A percentile compares a stretch with the other conserved stretches of the same genome.
Evolutionary conservation across 2,113 vertebrate species (phyloP).

Genomic region (Corapipo altera): DNA sequence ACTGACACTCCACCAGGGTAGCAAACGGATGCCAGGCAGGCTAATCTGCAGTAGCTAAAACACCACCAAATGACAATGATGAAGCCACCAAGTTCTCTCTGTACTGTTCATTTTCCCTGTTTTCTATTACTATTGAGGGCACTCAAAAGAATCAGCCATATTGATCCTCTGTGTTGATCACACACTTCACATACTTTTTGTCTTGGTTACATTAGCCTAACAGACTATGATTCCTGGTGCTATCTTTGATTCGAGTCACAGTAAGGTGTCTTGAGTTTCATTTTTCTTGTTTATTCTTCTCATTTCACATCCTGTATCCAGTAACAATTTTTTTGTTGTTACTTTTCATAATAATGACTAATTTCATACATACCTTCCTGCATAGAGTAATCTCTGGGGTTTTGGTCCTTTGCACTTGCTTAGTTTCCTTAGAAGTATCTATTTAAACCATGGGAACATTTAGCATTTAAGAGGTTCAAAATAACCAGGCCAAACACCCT

Average conservation of each 20-base stretch:
- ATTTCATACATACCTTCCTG: neutral
- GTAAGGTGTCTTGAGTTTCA: neutral
- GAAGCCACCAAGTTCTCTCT: neutral
- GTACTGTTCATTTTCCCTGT: neutral
- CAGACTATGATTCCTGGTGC: neutral
- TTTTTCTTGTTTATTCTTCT: neutral
- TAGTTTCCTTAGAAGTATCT: neutral
- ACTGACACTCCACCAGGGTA: neutral
- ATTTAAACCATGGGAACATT: neutral
- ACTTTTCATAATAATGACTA: neutral
- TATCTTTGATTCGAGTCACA: neutral
- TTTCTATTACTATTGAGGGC: neutral
- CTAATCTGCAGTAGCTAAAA: neutral
- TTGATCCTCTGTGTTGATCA: neutral
- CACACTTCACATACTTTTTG: neutral
- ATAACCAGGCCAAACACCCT: neutral
- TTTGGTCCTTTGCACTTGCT: fast-evolving
- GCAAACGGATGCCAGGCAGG: neutral
- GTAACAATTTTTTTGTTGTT: neutral
- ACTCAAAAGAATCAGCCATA: neutral
- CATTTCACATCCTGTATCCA: neutral
- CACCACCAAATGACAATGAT: neutral
- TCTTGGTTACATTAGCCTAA: neutral
- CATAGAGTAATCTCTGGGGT: neutral
- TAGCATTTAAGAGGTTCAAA: neutral